A percentile compares a stretch with the other conserved stretches of the same genome.
phyloP scores from a whole-genome alignment of 2,113 vertebrate species.

The Athene cunicularia region DNA sequence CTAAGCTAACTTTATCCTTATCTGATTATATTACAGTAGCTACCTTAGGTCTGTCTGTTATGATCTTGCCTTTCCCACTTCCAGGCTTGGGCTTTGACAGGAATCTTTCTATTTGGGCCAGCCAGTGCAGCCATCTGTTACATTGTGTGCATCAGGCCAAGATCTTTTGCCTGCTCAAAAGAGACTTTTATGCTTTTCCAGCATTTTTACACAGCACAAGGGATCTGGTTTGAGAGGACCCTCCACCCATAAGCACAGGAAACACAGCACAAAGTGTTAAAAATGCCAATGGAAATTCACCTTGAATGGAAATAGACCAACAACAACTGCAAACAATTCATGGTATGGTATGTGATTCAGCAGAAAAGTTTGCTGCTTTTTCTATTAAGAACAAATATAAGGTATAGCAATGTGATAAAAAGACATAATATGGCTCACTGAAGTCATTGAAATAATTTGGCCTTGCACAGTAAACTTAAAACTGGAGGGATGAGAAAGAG shows the following conservation, averaged over 20 bases:
- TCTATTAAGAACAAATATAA: neutral
- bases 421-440: neutral
- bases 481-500: neutral
- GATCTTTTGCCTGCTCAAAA: neutral
- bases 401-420: fast-evolving
- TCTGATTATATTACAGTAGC: neutral
- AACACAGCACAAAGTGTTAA: neutral
- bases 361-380: neutral
- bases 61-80: neutral
- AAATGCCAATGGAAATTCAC: neutral
- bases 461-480: neutral
- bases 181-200: neutral
- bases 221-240: neutral
- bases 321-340: neutral
- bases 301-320: neutral
- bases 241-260: neutral
- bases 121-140: fast-evolving
- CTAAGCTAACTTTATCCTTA: neutral
- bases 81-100: neutral
- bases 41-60: neutral
- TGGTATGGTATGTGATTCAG: fast-evolving
- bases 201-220: neutral
- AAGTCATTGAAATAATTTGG: neutral
- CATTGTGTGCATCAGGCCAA: neutral
- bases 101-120: neutral